Percentiles rank a stretch among this genome's conserved stretches.
Evolutionary conservation across 2,113 vertebrate genomes (phyloP).

Genomic region (Calyptomena viridis): DNA sequence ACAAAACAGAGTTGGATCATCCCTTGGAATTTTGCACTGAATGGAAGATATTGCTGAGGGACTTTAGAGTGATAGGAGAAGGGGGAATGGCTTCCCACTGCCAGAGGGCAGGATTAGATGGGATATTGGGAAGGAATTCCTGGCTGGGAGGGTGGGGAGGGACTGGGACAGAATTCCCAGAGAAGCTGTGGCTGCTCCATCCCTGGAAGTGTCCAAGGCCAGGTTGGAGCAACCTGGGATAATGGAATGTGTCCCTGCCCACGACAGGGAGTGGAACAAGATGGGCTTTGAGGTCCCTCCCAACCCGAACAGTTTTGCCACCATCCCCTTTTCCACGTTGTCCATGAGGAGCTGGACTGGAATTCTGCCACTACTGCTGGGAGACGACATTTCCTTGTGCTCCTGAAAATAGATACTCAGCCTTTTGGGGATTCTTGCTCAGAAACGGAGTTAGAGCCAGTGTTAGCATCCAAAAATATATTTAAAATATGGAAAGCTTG

Average conservation of each 20-base stretch:
- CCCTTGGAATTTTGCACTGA: neutral
- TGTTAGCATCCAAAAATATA: neutral
- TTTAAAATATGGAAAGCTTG: neutral
- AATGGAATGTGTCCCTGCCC: neutral
- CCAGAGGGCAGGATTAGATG: neutral
- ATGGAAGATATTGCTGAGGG: neutral
- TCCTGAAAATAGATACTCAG: neutral
- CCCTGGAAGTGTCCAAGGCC: neutral
- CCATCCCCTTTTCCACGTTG: accelerated
- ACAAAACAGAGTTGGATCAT: accelerated
- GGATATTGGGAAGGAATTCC: neutral
- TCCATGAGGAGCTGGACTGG: accelerated
- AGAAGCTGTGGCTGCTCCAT: neutral
- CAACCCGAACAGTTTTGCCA: neutral
- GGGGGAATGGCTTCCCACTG: too few relatives aligned
- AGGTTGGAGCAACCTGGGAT: neutral
- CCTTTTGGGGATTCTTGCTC: neutral
- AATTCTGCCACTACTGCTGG: neutral
- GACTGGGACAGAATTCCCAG: neutral
- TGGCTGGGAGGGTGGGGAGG: neutral
- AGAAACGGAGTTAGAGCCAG: neutral
- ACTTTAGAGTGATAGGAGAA: neutral
- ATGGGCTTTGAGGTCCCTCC: neutral
- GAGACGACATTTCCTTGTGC: neutral
- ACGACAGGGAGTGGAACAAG: neutral